Base-by-base conservation (phyloP, 1,140 invertebrate genomes). In the Diachasmimorpha longicaudata region DNA sequence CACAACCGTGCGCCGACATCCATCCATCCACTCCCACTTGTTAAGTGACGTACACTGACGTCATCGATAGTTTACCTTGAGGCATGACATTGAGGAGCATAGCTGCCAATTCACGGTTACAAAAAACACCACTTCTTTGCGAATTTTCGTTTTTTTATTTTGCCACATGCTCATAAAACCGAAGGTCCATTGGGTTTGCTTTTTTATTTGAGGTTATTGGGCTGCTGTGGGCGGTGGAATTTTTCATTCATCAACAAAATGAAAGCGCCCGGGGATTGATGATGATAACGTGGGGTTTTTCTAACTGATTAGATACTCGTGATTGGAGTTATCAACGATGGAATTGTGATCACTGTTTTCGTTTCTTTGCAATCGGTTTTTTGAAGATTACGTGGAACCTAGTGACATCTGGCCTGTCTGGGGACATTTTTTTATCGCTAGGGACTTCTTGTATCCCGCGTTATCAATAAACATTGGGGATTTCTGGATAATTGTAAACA, bases 61-160 rank as follows among this genome's bases (percentile, higher is more conserved):
- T 89, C 88, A 89, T 86, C 85, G 84, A 88, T 87, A 87, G 88
- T 87, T 89, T 88, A 88, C 88, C 88, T 89, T 89, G 88, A 88
- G 82, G 87, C 86, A 87, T 89, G 87, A 89, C 88, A 89, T 89
- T 89, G 88, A 89, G 81, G 75, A 55, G 44, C 87, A 88, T 72
- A 77, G 67, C 70, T 80, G 82, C 82, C 86, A 89, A 88, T 44
- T 69, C 36, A 74, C 72, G 13, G 9, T 31, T 67, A 13, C 25
- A 19, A 72, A 79, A 79, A 69, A 37, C 67, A 48, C 74, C 14
- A 42, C 11, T 19, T 58, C 0, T 21, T 48, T 23, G 13, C 63
- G n/a, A 31, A 48, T 66, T 74, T 70, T 71, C 23, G 21, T 48
- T 67, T 70, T 48, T 67, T 70, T 25, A 44, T 21, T 46, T 25